These are phyloP conservation scores for Sylvicapra grimmia DNA, from an alignment of 2,113 vertebrate species.

Conservation along the genomic window DNA sequence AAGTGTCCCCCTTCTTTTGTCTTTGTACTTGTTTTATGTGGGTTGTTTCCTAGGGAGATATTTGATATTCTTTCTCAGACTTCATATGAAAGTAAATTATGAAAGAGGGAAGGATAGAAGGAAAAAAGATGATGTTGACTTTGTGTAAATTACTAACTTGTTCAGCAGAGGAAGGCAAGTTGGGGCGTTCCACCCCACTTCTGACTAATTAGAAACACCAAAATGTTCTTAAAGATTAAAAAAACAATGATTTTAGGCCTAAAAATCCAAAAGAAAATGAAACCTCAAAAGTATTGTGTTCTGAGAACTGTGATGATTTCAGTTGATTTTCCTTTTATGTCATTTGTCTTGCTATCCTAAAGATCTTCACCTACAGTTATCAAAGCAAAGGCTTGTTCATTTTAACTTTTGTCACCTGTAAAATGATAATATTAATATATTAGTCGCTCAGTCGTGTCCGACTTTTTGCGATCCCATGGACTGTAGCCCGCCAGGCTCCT, in stretches of 20 bases:
- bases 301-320: not conserved
- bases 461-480: too few species aligned
- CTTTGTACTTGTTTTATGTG: not conserved
- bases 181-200: not conserved
- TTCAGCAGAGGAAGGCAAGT: not conserved
- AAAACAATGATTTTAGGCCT: not conserved
- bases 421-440: not conserved
- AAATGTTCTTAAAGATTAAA: not conserved
- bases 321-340: not conserved
- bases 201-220: not conserved
- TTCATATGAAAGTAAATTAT: not conserved
- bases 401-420: not conserved
- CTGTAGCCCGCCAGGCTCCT: too few species aligned
- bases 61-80: not conserved
- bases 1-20: accelerated
- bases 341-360: not conserved
- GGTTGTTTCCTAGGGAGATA: not conserved
- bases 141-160: not conserved
- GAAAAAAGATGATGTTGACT: not conserved
- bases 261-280: not conserved
- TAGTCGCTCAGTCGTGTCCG: too few species aligned
- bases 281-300: not conserved
- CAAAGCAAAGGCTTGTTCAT: not conserved
- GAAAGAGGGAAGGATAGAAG: not conserved
- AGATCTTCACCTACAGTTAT: not conserved